phyloP scores from a whole-genome alignment of 2,888 invertebrate genomes.

The Hermaeophaga mercurialis region DNA sequence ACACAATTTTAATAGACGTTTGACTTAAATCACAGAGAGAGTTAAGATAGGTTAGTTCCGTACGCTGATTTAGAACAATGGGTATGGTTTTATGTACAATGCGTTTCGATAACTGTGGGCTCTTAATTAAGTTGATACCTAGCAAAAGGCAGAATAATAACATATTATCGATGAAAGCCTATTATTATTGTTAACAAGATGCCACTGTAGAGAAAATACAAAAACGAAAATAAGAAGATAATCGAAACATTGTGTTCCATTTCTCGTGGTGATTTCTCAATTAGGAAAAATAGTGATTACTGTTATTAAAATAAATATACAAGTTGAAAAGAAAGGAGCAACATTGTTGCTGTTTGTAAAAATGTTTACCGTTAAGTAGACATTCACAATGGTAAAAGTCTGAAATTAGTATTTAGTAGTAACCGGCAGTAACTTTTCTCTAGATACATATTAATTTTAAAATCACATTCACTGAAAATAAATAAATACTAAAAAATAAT shows the following conservation, averaged over 20 bases:
- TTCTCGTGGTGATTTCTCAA: constrained; percentile 5
- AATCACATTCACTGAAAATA: too few relatives aligned
- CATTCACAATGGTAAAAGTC: too few relatives aligned
- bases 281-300: neutral
- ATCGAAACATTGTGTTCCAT: neutral
- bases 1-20: neutral
- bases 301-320: neutral
- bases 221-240: neutral
- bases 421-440: too few relatives aligned
- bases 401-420: too few relatives aligned
- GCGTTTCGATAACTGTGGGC: constrained; percentile 9
- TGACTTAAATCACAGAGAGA: constrained; percentile 2
- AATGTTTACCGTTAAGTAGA: too few relatives aligned
- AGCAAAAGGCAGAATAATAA: constrained; percentile 5
- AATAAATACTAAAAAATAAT: too few relatives aligned
- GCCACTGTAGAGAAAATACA: neutral
- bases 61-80: constrained; percentile 29
- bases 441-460: too few relatives aligned
- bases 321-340: too few relatives aligned
- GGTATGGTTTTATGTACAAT: constrained; percentile 7
- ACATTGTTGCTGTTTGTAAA: too few relatives aligned
- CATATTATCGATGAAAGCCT: neutral
- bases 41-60: constrained; percentile 28
- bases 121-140: constrained; percentile 14
- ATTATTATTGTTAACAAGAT: constrained; percentile 10